Percentiles rank a stretch among this genome's conserved stretches.
These are phyloP conservation scores for Nannoperca australis DNA, from an alignment of 2,797 vertebrate species.

Conservation along the genomic window DNA sequence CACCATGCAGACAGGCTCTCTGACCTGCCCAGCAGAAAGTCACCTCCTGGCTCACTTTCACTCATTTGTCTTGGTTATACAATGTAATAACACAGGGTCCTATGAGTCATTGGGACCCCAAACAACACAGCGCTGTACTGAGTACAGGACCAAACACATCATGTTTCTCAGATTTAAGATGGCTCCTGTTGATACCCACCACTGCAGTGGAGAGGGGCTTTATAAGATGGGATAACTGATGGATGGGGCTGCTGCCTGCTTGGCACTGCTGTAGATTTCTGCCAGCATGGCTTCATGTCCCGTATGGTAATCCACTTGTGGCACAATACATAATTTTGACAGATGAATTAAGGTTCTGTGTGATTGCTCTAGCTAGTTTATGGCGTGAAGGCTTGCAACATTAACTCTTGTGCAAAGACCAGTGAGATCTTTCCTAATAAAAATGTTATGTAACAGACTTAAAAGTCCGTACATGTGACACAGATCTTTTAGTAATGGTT, in stretches of 20 bases:
- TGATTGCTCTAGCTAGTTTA: conserved; percentile 60
- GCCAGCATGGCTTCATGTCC: conserved; percentile 56
- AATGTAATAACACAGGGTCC: not conserved
- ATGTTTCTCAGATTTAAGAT: not conserved
- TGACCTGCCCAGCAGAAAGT: not conserved
- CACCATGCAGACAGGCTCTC: not conserved
- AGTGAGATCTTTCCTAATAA: conserved; percentile 22
- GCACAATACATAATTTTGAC: conserved; percentile 67
- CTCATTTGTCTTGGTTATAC: not conserved
- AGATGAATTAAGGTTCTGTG: conserved; percentile 63
- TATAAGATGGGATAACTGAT: conserved; percentile 67
- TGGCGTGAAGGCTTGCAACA: conserved; percentile 50
- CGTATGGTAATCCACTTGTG: conserved; percentile 71
- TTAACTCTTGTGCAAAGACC: conserved; percentile 17
- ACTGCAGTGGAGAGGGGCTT: conserved; percentile 41
- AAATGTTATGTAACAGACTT: conserved; percentile 26
- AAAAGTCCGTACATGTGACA: not conserved
- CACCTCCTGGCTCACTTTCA: not conserved
- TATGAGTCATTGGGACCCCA: not conserved
- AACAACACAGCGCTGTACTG: not conserved
- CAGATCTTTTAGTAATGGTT: not conserved
- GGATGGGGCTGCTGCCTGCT: conserved; percentile 55
- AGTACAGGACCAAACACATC: not conserved
- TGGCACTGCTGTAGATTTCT: conserved; percentile 62
- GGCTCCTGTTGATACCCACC: conserved; percentile 19